These are phyloP conservation scores for Egretta garzetta DNA, from an alignment of 2,113 vertebrate species.

Conservation along the genomic window DNA sequence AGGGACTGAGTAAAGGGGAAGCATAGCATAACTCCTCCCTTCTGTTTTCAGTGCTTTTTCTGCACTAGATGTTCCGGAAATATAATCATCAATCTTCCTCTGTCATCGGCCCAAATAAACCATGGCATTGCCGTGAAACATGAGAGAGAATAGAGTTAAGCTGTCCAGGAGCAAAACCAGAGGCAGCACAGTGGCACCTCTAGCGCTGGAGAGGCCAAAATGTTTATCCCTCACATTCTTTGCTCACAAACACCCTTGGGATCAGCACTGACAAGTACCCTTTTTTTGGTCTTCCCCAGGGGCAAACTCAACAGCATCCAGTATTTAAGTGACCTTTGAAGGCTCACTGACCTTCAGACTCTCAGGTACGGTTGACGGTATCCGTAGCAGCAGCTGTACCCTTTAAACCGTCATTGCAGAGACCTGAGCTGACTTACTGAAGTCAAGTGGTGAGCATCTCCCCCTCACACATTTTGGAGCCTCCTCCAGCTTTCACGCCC, in stretches of 20 bases:
- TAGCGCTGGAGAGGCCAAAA: neutral
- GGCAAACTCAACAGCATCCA: neutral
- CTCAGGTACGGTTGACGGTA: neutral
- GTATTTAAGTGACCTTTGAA: neutral
- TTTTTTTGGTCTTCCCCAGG: neutral
- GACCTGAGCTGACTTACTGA: neutral
- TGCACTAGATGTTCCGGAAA: neutral
- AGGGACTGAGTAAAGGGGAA: neutral
- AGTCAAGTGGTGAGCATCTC: neutral
- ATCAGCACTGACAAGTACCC: neutral
- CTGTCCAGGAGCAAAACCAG: neutral
- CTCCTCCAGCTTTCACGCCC: neutral
- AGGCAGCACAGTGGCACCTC: neutral
- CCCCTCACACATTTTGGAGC: neutral
- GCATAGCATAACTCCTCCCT: neutral
- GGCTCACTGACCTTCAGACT: neutral
- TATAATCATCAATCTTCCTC: conserved; percentile 9
- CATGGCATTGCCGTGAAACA: neutral
- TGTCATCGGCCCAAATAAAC: neutral
- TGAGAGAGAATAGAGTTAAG: neutral
- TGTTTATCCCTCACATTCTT: neutral
- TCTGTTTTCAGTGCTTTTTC: neutral
- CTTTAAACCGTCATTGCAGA: neutral
- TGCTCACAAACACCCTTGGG: neutral
- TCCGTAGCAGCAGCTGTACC: neutral